Evolutionary conservation across 2,113 vertebrate species (phyloP).

Genomic region (Hippocampus comes): DNA sequence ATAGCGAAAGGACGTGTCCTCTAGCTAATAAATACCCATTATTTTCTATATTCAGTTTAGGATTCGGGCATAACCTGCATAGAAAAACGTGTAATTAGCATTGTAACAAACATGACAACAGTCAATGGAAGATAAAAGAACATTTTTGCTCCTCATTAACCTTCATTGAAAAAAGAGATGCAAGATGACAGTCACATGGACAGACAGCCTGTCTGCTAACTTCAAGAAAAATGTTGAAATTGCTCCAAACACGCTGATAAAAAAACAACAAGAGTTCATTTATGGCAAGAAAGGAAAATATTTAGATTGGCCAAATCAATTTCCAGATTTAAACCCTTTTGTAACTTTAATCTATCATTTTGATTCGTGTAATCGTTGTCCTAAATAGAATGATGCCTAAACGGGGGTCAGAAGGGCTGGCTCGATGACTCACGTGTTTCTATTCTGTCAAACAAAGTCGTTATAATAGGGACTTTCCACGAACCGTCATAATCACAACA

Average conservation of each 20-base stretch:
- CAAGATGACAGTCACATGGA: neutral
- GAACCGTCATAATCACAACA: neutral
- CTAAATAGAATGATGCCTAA: neutral
- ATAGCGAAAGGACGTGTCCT: too few species aligned
- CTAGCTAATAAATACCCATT: too few species aligned
- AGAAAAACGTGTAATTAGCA: too few species aligned
- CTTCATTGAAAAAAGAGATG: neutral
- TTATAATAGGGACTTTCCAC: neutral
- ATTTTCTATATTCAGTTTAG: too few species aligned
- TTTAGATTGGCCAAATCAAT: neutral
- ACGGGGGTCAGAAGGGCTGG: constrained; percentile 13
- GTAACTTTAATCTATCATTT: neutral
- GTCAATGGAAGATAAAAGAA: too few species aligned
- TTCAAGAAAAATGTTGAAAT: neutral
- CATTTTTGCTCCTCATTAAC: too few species aligned
- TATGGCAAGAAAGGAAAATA: neutral
- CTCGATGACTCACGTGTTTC: constrained; percentile 37
- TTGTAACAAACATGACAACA: too few species aligned
- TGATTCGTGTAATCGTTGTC: neutral
- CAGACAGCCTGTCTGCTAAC: too few species aligned
- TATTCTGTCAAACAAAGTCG: neutral
- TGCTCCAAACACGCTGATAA: neutral
- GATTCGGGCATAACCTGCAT: too few species aligned
- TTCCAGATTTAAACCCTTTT: neutral
- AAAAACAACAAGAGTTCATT: neutral